Evolutionary conservation across 2,888 invertebrate genomes (phyloP).

Genomic region (Diarsia brunnea): DNA sequence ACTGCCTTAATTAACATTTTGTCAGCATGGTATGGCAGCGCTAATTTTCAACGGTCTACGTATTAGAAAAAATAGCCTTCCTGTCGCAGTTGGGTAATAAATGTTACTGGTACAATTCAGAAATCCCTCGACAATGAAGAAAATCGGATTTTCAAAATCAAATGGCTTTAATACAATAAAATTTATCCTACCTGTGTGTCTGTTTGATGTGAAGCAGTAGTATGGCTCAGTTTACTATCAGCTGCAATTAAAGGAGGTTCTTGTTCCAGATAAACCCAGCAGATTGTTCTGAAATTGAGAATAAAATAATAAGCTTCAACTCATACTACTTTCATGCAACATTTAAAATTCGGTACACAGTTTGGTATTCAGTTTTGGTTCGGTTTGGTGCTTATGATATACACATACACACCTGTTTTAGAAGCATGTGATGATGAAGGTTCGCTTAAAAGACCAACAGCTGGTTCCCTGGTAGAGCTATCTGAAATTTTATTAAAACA

Average conservation of each 20-base stretch:
- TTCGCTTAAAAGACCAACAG: neutral
- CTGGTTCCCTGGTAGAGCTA: slow-evolving; percentile 19
- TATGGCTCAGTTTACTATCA: neutral
- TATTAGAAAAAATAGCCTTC: no score
- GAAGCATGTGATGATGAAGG: slow-evolving; percentile 1
- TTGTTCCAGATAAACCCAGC: neutral
- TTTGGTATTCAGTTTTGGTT: no score
- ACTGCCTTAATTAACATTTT: neutral
- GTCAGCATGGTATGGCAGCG: no score
- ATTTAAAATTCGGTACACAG: no score
- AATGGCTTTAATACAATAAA: neutral
- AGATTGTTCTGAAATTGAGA: neutral
- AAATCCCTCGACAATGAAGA: neutral
- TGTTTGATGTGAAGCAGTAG: neutral
- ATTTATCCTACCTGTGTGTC: neutral
- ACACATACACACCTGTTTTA: slow-evolving; percentile 3
- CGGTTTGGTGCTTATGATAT: no score
- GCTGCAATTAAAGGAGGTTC: neutral
- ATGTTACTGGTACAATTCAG: neutral
- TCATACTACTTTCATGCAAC: no score
- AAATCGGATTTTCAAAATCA: neutral
- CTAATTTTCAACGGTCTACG: no score
- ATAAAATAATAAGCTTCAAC: neutral
- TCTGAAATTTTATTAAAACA: slow-evolving; percentile 1
- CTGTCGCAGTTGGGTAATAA: neutral